These are phyloP conservation scores for Columba guinea DNA, from an alignment of 2,797 vertebrate species.

Conservation along the genomic window DNA sequence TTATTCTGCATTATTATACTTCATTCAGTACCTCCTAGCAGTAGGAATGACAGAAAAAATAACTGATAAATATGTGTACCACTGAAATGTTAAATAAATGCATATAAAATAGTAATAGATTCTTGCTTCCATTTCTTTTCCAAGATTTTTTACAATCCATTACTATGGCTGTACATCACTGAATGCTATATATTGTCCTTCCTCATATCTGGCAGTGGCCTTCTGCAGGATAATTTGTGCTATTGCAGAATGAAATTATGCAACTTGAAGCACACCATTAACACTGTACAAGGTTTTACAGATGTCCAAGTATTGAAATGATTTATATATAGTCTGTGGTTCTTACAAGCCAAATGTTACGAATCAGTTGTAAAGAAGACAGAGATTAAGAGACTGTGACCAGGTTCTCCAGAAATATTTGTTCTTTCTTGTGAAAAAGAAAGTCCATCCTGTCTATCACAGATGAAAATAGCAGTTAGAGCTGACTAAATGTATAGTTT, in stretches of 20 bases:
- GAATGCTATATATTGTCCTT: not conserved
- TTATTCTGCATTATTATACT: not conserved
- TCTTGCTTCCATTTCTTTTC: not conserved
- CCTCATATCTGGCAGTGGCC: not conserved
- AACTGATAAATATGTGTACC: not conserved
- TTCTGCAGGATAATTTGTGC: slow-evolving; percentile 28
- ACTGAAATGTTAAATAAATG: not conserved
- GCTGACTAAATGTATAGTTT: not conserved
- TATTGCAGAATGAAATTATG: slow-evolving; percentile 10
- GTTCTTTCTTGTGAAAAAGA: not conserved
- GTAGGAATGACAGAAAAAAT: not conserved
- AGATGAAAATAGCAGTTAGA: not conserved
- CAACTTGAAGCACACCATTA: slow-evolving; percentile 19
- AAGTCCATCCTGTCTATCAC: not conserved
- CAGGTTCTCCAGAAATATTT: slow-evolving; percentile 1
- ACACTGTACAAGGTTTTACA: slow-evolving; percentile 25
- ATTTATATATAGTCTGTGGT: not conserved
- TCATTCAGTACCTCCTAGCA: not conserved
- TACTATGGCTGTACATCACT: not conserved
- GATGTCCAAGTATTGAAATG: slow-evolving; percentile 18
- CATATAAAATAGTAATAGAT: not conserved
- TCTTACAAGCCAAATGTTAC: not conserved
- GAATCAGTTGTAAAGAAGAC: not conserved
- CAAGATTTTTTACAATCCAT: not conserved
- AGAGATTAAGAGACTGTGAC: not conserved